A percentile compares a stretch with the other conserved stretches of the same genome.
Conservation (phyloP, 2,113 vertebrate genomes). For the Neodon shergylaensis region DNA sequence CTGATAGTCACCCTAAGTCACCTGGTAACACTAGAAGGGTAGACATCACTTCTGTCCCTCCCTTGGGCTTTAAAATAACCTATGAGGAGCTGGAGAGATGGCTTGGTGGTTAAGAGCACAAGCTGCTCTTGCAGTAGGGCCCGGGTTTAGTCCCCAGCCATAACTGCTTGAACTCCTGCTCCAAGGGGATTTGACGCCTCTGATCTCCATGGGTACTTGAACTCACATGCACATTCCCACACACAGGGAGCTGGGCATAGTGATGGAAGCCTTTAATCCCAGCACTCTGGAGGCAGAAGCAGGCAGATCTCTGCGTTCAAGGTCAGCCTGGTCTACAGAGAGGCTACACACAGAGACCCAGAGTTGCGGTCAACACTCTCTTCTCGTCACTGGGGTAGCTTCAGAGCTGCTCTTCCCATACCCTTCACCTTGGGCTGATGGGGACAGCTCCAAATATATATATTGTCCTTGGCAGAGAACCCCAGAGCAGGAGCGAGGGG, state of each 20-base stretch:
- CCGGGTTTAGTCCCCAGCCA: background rate
- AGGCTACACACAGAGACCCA: background rate
- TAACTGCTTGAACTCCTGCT: too few species aligned
- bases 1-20: background rate
- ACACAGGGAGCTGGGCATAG: background rate
- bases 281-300: background rate
- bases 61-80: background rate
- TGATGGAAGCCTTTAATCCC: too few species aligned
- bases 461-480: background rate
- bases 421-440: background rate
- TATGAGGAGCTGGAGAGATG: background rate
- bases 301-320: background rate
- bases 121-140: background rate
- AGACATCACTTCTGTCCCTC: background rate
- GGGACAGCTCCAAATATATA: too few species aligned
- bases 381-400: background rate
- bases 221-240: background rate
- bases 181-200: background rate
- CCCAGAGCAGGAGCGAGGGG: background rate
- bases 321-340: background rate
- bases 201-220: background rate
- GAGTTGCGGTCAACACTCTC: background rate
- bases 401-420: background rate
- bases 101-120: background rate
- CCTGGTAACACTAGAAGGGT: background rate